These are phyloP conservation scores for Euura lappo DNA, from an alignment of 1,140 invertebrate genomes.

Conservation along the genomic window DNA sequence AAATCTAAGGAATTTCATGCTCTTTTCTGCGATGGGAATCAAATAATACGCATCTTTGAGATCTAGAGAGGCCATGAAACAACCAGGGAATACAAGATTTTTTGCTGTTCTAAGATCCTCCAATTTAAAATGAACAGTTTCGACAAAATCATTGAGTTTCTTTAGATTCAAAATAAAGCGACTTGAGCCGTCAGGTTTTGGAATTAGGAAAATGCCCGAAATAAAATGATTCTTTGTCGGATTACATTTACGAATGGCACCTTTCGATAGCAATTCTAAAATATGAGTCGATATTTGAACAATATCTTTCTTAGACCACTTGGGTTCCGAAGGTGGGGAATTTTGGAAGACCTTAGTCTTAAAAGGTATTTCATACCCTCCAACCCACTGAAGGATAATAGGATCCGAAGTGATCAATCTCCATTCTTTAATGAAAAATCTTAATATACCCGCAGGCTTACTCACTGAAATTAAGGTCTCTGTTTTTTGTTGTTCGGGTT, in stretches of 20 bases:
- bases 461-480: no score
- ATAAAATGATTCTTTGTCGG: conserved; percentile 31
- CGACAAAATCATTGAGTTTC: conserved; percentile 19
- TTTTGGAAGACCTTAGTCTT: no score
- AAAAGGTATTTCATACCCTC: no score
- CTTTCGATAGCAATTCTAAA: background rate
- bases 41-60: conserved; percentile 10
- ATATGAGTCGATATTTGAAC: conserved; percentile 10
- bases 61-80: conserved; percentile 17
- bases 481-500: no score
- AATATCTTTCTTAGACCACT: conserved; percentile 12
- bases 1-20: no score
- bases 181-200: no score
- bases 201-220: conserved; percentile 31
- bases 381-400: no score
- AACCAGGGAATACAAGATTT: conserved; percentile 18
- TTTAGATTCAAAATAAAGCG: conserved; percentile 24
- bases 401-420: no score
- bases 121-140: conserved; percentile 25
- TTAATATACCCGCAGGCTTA: no score
- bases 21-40: conserved; percentile 14
- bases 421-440: no score
- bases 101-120: conserved; percentile 23
- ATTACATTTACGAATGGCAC: conserved; percentile 18
- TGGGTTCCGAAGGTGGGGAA: background rate